phyloP scores from a whole-genome alignment of 2,797 vertebrate species.

The Clarias platycephalus region DNA sequence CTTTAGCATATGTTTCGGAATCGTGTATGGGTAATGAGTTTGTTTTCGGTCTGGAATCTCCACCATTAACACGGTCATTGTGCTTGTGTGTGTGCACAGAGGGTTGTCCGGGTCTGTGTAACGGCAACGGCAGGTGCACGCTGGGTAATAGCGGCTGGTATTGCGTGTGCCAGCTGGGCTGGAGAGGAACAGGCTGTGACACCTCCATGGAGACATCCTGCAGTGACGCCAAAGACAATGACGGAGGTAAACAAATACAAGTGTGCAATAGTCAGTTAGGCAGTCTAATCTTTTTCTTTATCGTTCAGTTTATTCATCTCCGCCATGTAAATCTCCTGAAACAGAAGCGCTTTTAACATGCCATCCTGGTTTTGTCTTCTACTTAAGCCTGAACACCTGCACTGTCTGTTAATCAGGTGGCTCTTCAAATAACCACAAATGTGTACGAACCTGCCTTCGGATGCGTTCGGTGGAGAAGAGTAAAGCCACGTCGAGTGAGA shows the following conservation, averaged over 20 bases:
- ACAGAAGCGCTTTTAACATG: not conserved
- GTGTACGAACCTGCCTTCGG: constrained; percentile 21
- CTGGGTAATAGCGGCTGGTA: constrained; percentile 97
- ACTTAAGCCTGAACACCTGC: constrained; percentile 1
- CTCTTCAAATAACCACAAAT: constrained; percentile 25
- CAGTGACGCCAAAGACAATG: constrained; percentile 94
- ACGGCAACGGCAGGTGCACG: constrained; percentile 96
- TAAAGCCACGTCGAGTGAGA: constrained; percentile 30
- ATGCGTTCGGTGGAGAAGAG: constrained; percentile 14
- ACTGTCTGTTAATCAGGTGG: constrained; percentile 7
- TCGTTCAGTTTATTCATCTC: not conserved
- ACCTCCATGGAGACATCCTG: constrained; percentile 98
- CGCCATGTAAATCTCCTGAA: constrained; percentile 13
- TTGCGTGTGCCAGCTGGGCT: constrained; percentile 97
- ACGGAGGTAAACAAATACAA: constrained; percentile 85
- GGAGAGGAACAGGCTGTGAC: constrained; percentile 94
- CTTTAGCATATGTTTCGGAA: constrained; percentile 2
- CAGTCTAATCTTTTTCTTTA: not conserved
- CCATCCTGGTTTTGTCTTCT: constrained; percentile 9
- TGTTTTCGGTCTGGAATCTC: constrained; percentile 34
- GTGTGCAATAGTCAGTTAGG: constrained; percentile 52
- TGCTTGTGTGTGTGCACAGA: constrained; percentile 79
- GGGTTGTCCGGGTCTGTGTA: constrained; percentile 96
- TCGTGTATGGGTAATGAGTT: not conserved
- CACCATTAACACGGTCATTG: constrained; percentile 54